These are phyloP conservation scores for Lutjanus erythropterus DNA, from an alignment of 2,113 vertebrate species.

Conservation along the genomic window DNA sequence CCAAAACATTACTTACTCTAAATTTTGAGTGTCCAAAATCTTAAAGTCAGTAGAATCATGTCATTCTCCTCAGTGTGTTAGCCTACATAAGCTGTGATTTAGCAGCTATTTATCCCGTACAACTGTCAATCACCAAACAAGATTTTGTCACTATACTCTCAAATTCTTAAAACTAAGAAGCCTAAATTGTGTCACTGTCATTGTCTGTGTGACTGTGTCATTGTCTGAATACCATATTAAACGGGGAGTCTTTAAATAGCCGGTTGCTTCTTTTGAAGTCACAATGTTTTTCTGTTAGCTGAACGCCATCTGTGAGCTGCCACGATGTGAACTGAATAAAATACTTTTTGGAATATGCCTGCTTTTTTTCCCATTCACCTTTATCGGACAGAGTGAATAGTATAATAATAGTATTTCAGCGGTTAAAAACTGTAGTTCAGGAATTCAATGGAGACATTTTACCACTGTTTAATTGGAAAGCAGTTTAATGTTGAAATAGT, in stretches of 20 bases:
- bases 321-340: constrained; percentile 53
- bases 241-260: not conserved
- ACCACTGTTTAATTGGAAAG: constrained; percentile 29
- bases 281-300: not conserved
- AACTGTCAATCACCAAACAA: not conserved
- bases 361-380: constrained; percentile 12
- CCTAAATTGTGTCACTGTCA: too few species aligned
- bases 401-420: constrained; percentile 30
- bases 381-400: constrained; percentile 16
- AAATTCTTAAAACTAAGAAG: constrained; percentile 13
- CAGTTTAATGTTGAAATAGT: constrained; percentile 47
- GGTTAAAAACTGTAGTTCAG: not conserved
- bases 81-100: not conserved
- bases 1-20: not conserved
- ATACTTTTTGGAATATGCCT: constrained; percentile 15
- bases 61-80: not conserved
- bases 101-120: not conserved
- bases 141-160: not conserved
- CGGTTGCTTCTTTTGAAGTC: not conserved
- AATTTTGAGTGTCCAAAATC: not conserved
- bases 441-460: not conserved
- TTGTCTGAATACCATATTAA: not conserved
- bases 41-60: not conserved
- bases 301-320: constrained; percentile 25
- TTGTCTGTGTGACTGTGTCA: too few species aligned